Evolutionary conservation across 2,888 invertebrate species (phyloP).

Genomic region (Drosophila mulleri): DNA sequence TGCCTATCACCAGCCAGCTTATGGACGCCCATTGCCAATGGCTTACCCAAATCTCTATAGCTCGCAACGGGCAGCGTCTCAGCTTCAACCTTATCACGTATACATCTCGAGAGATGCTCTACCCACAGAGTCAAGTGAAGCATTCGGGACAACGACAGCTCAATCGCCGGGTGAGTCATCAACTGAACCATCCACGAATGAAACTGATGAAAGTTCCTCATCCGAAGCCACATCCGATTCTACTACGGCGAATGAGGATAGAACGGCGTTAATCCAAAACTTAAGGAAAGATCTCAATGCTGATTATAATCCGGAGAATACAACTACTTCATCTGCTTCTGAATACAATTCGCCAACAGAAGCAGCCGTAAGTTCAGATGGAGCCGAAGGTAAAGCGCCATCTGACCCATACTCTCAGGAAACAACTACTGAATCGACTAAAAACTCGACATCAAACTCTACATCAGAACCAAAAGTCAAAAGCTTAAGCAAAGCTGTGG

Average conservation of each 20-base stretch:
- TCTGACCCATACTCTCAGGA: not conserved
- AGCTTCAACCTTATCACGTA: conserved; percentile 8
- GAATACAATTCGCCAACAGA: not conserved
- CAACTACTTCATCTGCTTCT: not conserved
- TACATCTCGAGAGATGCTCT: conserved; percentile 28
- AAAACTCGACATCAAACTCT: not conserved
- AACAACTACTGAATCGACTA: not conserved
- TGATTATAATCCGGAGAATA: not conserved
- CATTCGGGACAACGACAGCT: not conserved
- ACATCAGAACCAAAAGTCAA: not conserved
- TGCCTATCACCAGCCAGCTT: conserved; percentile 2
- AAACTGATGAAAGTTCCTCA: too few relatives aligned
- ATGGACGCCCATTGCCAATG: conserved; percentile 1
- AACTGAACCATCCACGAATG: not conserved
- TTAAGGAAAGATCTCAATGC: not conserved
- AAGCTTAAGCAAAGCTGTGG: not conserved
- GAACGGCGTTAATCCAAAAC: not conserved
- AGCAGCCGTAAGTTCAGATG: not conserved
- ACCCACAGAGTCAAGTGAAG: conserved; percentile 27
- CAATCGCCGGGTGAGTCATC: not conserved
- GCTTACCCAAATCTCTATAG: not conserved
- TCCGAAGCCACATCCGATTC: not conserved
- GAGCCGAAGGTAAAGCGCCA: not conserved
- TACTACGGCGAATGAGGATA: not conserved
- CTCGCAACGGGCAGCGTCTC: not conserved